Conservation (phyloP, 2,888 invertebrate genomes). For the Apocheima hispidaria region DNA sequence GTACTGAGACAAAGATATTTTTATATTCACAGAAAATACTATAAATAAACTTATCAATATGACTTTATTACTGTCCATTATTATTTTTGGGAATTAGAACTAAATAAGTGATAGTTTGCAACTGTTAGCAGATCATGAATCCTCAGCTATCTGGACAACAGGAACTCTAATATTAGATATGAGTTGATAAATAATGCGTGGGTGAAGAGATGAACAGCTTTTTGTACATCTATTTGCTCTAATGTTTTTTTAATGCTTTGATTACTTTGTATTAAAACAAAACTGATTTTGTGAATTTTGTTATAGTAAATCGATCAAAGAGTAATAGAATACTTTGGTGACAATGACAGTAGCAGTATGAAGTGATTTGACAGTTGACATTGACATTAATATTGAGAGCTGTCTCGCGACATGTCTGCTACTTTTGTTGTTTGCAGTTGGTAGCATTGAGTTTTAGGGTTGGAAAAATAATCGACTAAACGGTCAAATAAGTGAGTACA, state of each 20-base stretch:
- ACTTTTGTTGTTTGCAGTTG: neutral
- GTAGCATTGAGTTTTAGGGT: neutral
- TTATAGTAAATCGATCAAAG: constrained; percentile 1
- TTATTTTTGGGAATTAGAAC: constrained; percentile 31
- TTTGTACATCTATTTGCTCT: constrained; percentile 4
- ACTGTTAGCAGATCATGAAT: constrained; percentile 26
- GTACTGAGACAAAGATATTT: constrained; percentile 67
- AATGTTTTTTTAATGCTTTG: neutral
- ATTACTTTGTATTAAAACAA: no score
- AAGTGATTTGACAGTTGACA: neutral
- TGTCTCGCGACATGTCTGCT: no score
- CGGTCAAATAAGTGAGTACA: neutral
- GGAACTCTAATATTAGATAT: constrained; percentile 34
- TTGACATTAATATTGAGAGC: neutral
- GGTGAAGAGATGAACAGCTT: constrained; percentile 26
- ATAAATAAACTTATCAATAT: constrained; percentile 55
- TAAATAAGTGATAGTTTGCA: constrained; percentile 1
- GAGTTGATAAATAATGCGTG: constrained; percentile 28
- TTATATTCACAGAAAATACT: constrained; percentile 60
- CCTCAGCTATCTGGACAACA: constrained; percentile 20
- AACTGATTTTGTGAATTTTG: neutral
- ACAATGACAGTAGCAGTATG: neutral
- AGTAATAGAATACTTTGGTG: no score
- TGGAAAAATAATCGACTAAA: neutral
- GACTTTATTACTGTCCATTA: constrained; percentile 50